Conservation (phyloP, 1,140 invertebrate genomes). For the Sipha flava region DNA sequence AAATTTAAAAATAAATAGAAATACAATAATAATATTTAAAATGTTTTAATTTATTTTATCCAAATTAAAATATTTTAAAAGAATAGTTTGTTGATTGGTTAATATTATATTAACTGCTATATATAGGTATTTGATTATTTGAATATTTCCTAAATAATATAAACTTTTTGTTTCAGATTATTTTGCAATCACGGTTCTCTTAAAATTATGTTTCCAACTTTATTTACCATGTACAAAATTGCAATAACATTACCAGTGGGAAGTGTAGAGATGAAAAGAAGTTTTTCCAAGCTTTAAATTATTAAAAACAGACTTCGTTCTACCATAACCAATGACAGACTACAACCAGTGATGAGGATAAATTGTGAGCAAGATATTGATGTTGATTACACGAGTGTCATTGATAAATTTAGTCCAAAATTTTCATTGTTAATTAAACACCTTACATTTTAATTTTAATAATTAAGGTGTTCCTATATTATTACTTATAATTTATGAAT, state of each 20-base stretch:
- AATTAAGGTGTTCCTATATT: too few species aligned
- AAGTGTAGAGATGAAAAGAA: not conserved
- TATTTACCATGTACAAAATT: not conserved
- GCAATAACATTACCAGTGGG: not conserved
- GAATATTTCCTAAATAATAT: too few species aligned
- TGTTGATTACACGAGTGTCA: not conserved
- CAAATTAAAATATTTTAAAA: not conserved
- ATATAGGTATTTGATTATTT: not conserved
- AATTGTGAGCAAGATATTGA: not conserved
- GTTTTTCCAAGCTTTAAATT: not conserved
- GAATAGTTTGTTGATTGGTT: too few species aligned
- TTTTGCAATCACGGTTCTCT: not conserved
- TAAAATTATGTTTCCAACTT: not conserved
- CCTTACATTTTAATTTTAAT: too few species aligned
- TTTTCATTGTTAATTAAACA: too few species aligned
- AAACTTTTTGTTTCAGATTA: not conserved
- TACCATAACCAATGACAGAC: not conserved
- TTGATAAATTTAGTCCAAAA: too few species aligned
- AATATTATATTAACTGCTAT: too few species aligned
- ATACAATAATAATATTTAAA: too few species aligned
- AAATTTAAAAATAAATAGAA: too few species aligned
- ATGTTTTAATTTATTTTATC: not conserved
- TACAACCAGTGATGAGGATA: not conserved
- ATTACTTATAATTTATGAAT: too few species aligned
- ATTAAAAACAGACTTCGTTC: not conserved